Conservation (phyloP, 2,888 invertebrate genomes). For the Nematopogon swammerdamellus region DNA sequence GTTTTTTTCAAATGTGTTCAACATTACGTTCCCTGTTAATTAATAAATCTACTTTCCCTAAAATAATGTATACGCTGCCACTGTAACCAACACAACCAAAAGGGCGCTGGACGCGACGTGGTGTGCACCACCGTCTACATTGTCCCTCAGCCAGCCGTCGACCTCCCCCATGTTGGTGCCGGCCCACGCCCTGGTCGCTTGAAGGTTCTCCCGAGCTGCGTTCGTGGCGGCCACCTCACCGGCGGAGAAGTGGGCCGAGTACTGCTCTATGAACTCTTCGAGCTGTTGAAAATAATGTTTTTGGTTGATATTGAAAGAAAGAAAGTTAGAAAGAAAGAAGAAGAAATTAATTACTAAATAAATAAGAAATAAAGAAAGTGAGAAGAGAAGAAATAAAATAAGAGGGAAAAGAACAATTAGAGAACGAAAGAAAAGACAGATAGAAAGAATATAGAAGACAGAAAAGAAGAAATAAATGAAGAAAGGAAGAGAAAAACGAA, state of each 20-base stretch:
- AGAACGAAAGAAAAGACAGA: neutral
- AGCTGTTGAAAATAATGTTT: conserved; percentile 25
- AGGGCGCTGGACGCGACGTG: too few species aligned
- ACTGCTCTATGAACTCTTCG: conserved; percentile 19
- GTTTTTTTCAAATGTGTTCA: too few species aligned
- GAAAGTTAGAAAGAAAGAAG: too few species aligned
- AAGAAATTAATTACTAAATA: too few species aligned
- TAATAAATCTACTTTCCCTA: neutral
- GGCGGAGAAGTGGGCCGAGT: conserved; percentile 28
- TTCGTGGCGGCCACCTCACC: conserved; percentile 31
- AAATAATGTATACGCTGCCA: neutral
- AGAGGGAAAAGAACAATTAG: neutral
- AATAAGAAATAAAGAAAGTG: too few species aligned
- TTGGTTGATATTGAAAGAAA: too few species aligned
- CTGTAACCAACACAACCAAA: too few species aligned
- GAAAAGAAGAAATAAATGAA: too few species aligned
- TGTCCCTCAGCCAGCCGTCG: conserved; percentile 26
- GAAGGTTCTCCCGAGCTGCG: conserved; percentile 36
- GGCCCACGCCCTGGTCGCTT: conserved; percentile 36
- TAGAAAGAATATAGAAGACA: too few species aligned
- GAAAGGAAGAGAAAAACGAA: neutral
- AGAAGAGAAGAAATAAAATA: too few species aligned
- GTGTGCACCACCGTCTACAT: conserved; percentile 12
- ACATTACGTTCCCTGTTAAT: too few species aligned
- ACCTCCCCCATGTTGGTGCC: conserved; percentile 22